Evolutionary conservation across 2,797 vertebrate species (phyloP), one percentile per base, ranked within the genome.

Genomic region (Taenioides sp.): DNA sequence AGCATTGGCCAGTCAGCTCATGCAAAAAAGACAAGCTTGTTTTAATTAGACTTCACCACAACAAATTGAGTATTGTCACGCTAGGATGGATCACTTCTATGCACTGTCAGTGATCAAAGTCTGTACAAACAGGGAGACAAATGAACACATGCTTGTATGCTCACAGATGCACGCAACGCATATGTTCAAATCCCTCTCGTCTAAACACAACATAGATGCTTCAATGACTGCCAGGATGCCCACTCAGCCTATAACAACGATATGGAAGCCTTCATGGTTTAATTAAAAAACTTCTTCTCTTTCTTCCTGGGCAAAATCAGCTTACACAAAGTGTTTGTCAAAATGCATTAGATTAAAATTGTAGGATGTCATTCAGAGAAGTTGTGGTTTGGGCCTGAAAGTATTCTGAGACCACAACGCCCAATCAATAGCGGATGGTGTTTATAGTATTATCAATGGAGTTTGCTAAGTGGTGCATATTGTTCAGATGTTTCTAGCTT

Each of bases 31-130:
- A 78, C 63, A 80, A 68, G 79, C 84, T 75, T 83, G 74, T 72
- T 88, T 86, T 84, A 83, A 84, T 87, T 82, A 83, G 65, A 17
- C 75, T 58, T 73, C 71, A 71, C 67, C 70, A 74, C 76, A 79
- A 74, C 72, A 85, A 82, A 79, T 55, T 28, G 66, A 58, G 63
- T 3, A 60, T 66, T 82, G 31, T 84, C 83, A 79, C 59, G 70
- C 73, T 22, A 70, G 66, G 27, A 16, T 58, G 69, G 63, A 70
- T 43, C 62, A 57, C 67, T 77, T 80, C 63, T 73, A 65, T 69
- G 71, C 75, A 65, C 77, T 62, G 76, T 69, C 65, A 65, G 67
- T 69, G 81, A 88, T 87, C 75, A 87, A 86, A 84, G 82, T 75
- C 64, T 58, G 69, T 60, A 23, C 68, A 68, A 54, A 58, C 66